Conservation (phyloP, 1,140 invertebrate genomes). For the Goniozus legneri region DNA sequence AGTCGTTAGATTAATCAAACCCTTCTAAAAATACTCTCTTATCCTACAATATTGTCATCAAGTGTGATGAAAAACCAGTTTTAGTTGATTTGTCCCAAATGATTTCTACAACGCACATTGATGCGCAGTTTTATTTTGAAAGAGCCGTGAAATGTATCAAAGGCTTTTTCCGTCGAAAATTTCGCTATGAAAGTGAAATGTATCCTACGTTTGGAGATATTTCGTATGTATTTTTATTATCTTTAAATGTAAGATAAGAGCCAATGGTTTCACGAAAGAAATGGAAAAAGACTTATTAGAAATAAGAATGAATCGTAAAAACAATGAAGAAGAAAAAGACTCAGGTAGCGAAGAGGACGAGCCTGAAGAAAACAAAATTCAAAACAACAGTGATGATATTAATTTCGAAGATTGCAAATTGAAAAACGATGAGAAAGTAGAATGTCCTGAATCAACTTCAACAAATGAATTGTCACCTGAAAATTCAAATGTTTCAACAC, state of each 20-base stretch:
- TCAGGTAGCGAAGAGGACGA: slow-evolving; percentile 41
- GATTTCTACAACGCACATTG: slow-evolving; percentile 89
- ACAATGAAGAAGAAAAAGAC: slow-evolving; percentile 35
- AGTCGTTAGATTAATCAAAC: too few relatives aligned
- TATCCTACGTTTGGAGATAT: slow-evolving; percentile 85
- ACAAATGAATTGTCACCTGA: too few relatives aligned
- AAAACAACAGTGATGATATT: slow-evolving; percentile 42
- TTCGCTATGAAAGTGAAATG: slow-evolving; percentile 86
- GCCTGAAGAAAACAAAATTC: slow-evolving; percentile 38
- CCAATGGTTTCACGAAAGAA: slow-evolving; percentile 86
- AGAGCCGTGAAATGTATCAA: slow-evolving; percentile 91
- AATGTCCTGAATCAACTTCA: slow-evolving; percentile 7
- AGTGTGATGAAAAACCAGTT: slow-evolving; percentile 75
- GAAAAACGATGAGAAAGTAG: slow-evolving; percentile 36
- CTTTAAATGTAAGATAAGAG: too few relatives aligned
- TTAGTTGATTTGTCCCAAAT: slow-evolving; percentile 99
- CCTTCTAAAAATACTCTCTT: too few relatives aligned
- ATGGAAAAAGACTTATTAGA: slow-evolving; percentile 71
- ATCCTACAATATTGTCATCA: slow-evolving; percentile 92
- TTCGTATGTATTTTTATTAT: slow-evolving; percentile 50
- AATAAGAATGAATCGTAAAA: slow-evolving; percentile 50
- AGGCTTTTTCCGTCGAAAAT: slow-evolving; percentile 89
- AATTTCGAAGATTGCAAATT: slow-evolving; percentile 35
- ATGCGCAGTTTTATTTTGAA: slow-evolving; percentile 94
- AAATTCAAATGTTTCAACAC: slow-evolving; percentile 62